phyloP scores from a whole-genome alignment of 2,113 vertebrate genomes.

The Hipposideros armiger region DNA sequence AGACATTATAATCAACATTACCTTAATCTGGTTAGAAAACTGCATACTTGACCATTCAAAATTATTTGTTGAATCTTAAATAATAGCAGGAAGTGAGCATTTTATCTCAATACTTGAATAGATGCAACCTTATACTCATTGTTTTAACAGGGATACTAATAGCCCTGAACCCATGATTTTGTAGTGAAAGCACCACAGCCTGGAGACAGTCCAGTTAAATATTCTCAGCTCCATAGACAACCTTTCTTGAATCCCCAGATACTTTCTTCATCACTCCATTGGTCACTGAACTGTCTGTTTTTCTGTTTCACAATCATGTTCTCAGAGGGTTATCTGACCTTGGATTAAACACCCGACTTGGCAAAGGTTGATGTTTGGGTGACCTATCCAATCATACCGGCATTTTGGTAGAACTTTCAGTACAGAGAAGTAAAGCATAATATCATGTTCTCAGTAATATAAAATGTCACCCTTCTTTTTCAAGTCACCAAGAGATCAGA shows the following conservation, averaged over 20 bases:
- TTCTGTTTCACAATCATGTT: not conserved
- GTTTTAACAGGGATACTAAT: not conserved
- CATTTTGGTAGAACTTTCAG: not conserved
- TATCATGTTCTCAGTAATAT: slow-evolving; percentile 35
- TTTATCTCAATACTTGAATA: not conserved
- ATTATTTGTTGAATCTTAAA: slow-evolving; percentile 33
- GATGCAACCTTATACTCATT: not conserved
- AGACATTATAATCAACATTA: not conserved
- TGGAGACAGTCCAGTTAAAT: not conserved
- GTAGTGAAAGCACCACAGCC: not conserved
- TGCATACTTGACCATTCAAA: not conserved
- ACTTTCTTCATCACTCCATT: not conserved
- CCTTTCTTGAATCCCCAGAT: not conserved
- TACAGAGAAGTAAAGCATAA: not conserved
- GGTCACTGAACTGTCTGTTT: not conserved
- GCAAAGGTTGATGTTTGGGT: not conserved
- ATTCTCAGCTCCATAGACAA: not conserved
- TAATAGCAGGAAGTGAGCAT: not conserved
- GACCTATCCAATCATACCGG: not conserved
- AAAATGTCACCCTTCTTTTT: slow-evolving; percentile 6
- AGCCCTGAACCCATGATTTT: not conserved
- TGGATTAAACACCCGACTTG: not conserved
- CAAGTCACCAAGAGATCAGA: slow-evolving; percentile 25
- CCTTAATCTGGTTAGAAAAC: not conserved
- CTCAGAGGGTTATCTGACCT: not conserved